phyloP scores from a whole-genome alignment of 2,888 invertebrate genomes.

The Drosophila quasianomalipes region DNA sequence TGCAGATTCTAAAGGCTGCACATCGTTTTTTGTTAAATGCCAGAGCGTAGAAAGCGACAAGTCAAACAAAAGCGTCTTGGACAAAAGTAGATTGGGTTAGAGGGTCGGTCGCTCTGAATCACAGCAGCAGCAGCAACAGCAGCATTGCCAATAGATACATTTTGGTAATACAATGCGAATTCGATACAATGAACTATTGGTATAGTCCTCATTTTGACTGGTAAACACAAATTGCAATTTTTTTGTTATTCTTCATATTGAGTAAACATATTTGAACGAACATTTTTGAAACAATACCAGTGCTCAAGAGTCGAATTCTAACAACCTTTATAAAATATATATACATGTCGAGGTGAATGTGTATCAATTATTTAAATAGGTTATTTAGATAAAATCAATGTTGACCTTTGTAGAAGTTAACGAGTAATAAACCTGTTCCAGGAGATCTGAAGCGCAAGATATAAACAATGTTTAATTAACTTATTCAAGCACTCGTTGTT shows the following conservation, averaged over 20 bases:
- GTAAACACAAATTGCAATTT: not conserved
- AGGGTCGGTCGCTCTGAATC: constrained; percentile 36
- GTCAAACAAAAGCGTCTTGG: constrained; percentile 27
- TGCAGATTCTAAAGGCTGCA: constrained; percentile 49
- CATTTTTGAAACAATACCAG: not conserved
- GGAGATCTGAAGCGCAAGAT: not conserved
- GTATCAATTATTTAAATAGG: not conserved
- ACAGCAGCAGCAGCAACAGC: not conserved
- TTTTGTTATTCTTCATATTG: not conserved
- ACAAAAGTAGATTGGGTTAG: constrained; percentile 53
- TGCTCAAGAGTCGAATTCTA: too few relatives aligned
- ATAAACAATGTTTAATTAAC: not conserved
- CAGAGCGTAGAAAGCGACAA: constrained; percentile 56
- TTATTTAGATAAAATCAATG: not conserved
- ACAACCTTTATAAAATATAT: not conserved
- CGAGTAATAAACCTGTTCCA: not conserved
- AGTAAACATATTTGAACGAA: not conserved
- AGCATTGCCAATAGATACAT: not conserved
- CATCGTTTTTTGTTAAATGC: constrained; percentile 49
- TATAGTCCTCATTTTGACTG: not conserved
- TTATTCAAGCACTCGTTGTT: not conserved
- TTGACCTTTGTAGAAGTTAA: not conserved
- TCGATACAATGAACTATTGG: not conserved
- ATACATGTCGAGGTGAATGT: not conserved
- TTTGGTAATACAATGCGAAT: not conserved